phyloP scores from a whole-genome alignment of 2,888 invertebrate genomes.

The Dendrolimus pini region DNA sequence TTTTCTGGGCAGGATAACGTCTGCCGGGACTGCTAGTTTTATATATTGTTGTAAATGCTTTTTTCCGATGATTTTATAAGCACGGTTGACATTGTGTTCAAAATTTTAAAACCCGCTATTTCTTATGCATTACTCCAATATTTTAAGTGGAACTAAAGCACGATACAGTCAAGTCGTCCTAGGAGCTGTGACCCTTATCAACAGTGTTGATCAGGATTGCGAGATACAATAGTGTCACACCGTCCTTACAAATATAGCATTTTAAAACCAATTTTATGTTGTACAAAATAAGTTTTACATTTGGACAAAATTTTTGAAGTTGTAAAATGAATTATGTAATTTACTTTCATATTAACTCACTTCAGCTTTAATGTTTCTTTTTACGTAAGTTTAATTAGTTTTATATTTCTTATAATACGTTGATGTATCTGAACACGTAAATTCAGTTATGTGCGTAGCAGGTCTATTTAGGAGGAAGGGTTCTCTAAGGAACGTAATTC shows the following conservation, averaged over 20 bases:
- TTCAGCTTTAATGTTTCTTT: slow-evolving; percentile 52
- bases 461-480: too few relatives aligned
- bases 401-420: too few relatives aligned
- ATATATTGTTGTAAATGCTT: too few relatives aligned
- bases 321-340: slow-evolving; percentile 24
- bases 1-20: too few relatives aligned
- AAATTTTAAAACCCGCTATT: slow-evolving; percentile 11
- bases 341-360: slow-evolving; percentile 57
- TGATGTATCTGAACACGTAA: too few relatives aligned
- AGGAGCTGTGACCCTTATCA: slow-evolving; percentile 68
- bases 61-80: too few relatives aligned
- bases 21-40: too few relatives aligned
- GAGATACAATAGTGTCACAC: slow-evolving; percentile 50
- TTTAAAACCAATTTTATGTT: not conserved
- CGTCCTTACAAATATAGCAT: slow-evolving; percentile 15
- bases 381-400: slow-evolving; percentile 51
- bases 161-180: slow-evolving; percentile 55
- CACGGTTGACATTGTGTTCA: too few relatives aligned
- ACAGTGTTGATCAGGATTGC: slow-evolving; percentile 55
- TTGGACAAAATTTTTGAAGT: too few relatives aligned
- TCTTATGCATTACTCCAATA: slow-evolving; percentile 25
- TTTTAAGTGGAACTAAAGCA: slow-evolving; percentile 46
- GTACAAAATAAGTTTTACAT: too few relatives aligned
- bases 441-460: too few relatives aligned
- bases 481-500: too few relatives aligned